Percentiles rank a stretch among this genome's conserved stretches.
These are phyloP conservation scores for Magallana angulata DNA, from an alignment of 1,140 invertebrate species.

Conservation along the genomic window DNA sequence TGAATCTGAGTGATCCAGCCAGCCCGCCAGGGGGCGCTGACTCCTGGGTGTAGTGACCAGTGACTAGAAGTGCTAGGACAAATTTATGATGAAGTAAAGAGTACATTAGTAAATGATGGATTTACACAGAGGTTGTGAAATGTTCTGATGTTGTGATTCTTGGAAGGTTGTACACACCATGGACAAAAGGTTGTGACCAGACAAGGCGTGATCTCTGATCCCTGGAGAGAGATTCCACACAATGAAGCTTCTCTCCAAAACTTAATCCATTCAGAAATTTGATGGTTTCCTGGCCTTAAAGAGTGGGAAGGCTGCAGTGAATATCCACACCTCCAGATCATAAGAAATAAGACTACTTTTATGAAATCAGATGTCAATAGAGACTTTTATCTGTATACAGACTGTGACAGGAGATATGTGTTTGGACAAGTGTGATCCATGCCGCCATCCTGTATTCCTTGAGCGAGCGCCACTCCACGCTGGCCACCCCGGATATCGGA, in stretches of 20 bases:
- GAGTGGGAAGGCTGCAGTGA: too few relatives aligned
- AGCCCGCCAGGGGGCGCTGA: conserved; percentile 67
- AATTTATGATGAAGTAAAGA: not conserved
- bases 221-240: not conserved
- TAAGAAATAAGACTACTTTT: too few relatives aligned
- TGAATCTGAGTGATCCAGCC: conserved; percentile 58
- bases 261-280: not conserved
- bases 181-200: not conserved
- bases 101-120: not conserved
- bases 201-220: not conserved
- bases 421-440: not conserved
- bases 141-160: not conserved
- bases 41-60: conserved; percentile 68
- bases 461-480: not conserved
- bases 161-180: not conserved
- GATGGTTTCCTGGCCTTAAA: too few relatives aligned
- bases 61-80: not conserved
- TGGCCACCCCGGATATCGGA: not conserved
- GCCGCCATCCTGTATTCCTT: not conserved
- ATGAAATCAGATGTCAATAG: not conserved
- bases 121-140: not conserved
- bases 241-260: too few relatives aligned
- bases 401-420: not conserved
- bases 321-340: too few relatives aligned
- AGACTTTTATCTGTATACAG: not conserved